phyloP scores from a whole-genome alignment of 2,797 vertebrate species.

The Stomatorhinus walkeri region DNA sequence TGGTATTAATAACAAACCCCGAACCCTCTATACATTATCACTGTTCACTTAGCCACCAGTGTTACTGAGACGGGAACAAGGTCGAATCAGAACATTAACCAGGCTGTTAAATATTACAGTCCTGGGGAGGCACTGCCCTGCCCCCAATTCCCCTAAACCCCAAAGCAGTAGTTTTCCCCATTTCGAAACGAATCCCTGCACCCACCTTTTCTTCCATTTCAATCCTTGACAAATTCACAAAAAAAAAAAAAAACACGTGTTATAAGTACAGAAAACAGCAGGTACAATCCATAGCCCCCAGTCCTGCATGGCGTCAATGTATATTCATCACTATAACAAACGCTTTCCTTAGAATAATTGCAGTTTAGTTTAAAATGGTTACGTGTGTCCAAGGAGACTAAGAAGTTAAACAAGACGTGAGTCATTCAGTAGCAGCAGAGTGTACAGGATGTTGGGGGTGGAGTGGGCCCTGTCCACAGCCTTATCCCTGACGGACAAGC shows the following conservation, averaged over 20 bases:
- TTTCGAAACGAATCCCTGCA: background rate
- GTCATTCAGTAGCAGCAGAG: background rate
- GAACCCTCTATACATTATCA: conserved; percentile 41
- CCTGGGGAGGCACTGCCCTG: background rate
- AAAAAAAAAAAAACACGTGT: background rate
- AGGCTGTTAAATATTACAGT: background rate
- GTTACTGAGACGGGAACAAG: background rate
- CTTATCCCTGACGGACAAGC: conserved; percentile 45
- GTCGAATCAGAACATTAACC: background rate
- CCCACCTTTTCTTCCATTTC: background rate
- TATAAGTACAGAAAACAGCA: background rate
- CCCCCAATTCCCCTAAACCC: background rate
- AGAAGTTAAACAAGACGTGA: background rate
- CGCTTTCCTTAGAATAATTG: background rate
- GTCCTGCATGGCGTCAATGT: background rate
- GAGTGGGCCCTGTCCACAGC: background rate
- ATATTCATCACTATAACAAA: background rate
- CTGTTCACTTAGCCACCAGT: conserved; percentile 32
- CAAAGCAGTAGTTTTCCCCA: background rate
- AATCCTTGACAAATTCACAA: background rate
- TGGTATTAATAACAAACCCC: conserved; percentile 59
- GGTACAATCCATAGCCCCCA: background rate
- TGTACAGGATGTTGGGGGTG: background rate
- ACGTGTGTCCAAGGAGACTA: background rate
- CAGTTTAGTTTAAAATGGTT: background rate